Base-by-base conservation (phyloP, 1,140 invertebrate genomes). In the Lerema accius region DNA sequence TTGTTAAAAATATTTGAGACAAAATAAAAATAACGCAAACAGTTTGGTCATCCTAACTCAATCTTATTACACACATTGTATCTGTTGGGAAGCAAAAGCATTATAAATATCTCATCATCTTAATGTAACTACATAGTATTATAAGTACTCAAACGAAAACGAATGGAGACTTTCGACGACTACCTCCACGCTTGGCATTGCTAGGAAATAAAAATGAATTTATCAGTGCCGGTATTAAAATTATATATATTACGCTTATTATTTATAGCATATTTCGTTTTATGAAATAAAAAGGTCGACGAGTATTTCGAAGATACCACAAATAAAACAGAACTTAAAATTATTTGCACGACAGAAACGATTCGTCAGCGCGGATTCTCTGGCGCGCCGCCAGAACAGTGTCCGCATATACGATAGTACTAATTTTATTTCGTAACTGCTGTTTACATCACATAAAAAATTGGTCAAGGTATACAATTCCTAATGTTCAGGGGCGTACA, bases 341-440 rank as follows among this genome's bases (percentile, higher is more conserved):
- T 81, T 77, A 85, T 84, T 73, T 71, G 70, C 60, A 72, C 73
- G 82, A 86, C 83, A 85, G 45, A 48, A 70, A 61, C 63, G 64
- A 74, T 75, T 76, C 74, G 74, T 86, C 80, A 76, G 73, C 65
- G 67, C 60, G 62, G 72, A 83, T 81, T 82, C 69, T 60, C 65
- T 87, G 84, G 86, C 81, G 14, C 11, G 16, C 6, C 17, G 80
- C 84, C 85, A 90, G 69, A 46, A 40, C 60, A 49, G 70, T 73
- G 73, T 63, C 59, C 62, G 63, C 53, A 49, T 69, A 66, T 69
- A 66, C 67, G 76, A 87, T 83, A 76, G 56, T 73, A 80, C 73
- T 80, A 78, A 82, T 84, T 80, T 87, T 77, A 84, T 85, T 83
- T 86, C 76, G 80, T 82, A 84, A 86, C 78, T 69, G 70, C 39